A percentile compares a stretch with the other conserved stretches of the same genome.
phyloP scores from a whole-genome alignment of 64 coral and sea anemone species.

The Pocillopora damicornis region DNA sequence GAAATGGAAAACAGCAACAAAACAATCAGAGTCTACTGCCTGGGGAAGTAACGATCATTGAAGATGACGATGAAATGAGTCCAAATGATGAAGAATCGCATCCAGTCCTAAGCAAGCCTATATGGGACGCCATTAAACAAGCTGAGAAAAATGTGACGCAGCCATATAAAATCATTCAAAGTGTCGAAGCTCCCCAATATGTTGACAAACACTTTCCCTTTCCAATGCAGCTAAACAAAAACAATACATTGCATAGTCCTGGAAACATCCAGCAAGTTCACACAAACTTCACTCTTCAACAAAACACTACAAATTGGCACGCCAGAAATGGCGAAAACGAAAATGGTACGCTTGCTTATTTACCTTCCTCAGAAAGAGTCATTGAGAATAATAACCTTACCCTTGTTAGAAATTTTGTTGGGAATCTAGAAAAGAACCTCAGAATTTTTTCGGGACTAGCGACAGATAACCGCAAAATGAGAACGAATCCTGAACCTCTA shows the following conservation, averaged over 20 bases:
- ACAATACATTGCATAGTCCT: too few species aligned
- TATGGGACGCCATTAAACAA: constrained; percentile 12
- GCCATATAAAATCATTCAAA: neutral
- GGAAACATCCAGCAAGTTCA: too few species aligned
- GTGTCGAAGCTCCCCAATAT: neutral
- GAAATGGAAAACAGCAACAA: neutral
- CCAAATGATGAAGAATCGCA: neutral
- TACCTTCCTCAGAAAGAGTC: neutral
- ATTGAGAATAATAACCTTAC: neutral
- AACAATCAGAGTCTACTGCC: neutral
- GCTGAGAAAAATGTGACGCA: neutral
- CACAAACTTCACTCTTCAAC: too few species aligned
- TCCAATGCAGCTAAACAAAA: too few species aligned
- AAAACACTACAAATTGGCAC: too few species aligned
- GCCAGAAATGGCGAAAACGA: neutral
- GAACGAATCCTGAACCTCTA: neutral
- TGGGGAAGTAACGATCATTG: constrained; percentile 4
- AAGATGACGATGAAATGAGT: neutral
- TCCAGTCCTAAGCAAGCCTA: neutral
- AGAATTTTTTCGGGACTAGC: neutral
- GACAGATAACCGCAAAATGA: neutral
- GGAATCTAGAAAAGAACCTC: neutral
- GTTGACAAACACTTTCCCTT: too few species aligned
- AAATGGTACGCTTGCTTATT: neutral
- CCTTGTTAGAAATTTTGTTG: neutral